Conservation (phyloP, 2,113 vertebrate species). For the Leptobrachium leishanense region DNA sequence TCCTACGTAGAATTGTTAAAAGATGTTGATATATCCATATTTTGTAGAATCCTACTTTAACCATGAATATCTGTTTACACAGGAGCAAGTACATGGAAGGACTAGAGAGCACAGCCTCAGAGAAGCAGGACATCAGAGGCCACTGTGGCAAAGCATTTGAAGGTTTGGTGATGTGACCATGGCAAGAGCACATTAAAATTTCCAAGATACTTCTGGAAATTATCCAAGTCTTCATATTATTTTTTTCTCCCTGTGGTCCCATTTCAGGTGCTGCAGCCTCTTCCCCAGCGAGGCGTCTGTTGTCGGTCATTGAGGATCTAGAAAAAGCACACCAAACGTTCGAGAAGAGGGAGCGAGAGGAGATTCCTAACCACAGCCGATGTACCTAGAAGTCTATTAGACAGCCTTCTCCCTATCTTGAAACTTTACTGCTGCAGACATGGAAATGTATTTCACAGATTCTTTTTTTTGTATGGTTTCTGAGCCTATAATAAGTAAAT, state of each 20-base stretch:
- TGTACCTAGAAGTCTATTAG: slow-evolving; percentile 53
- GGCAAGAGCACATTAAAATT: neutral
- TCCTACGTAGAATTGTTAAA: too few relatives aligned
- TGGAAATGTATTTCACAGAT: slow-evolving; percentile 11
- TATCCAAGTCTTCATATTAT: neutral
- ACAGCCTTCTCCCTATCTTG: neutral
- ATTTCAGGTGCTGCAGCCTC: slow-evolving; percentile 1
- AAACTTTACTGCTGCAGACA: slow-evolving; percentile 7
- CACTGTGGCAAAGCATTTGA: neutral
- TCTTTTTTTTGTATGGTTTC: slow-evolving; percentile 42
- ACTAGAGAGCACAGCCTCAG: neutral
- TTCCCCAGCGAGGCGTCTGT: slow-evolving; percentile 58
- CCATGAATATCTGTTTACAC: neutral
- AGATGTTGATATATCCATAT: too few relatives aligned
- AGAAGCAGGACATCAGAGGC: slow-evolving; percentile 5
- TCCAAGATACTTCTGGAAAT: neutral
- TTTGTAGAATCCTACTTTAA: too few relatives aligned
- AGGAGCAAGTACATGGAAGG: slow-evolving; percentile 32
- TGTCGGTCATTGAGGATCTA: slow-evolving; percentile 74
- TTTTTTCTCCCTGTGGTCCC: neutral
- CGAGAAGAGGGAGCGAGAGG: slow-evolving; percentile 66
- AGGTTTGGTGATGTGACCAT: slow-evolving; percentile 6
- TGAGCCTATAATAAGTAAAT: slow-evolving; percentile 15
- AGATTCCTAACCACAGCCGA: slow-evolving; percentile 53
- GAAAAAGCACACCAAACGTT: slow-evolving; percentile 75